A percentile compares a stretch with the other conserved stretches of the same genome.
phyloP scores from a whole-genome alignment of 1,140 invertebrate species.

The Cardiocondyla obscurior region DNA sequence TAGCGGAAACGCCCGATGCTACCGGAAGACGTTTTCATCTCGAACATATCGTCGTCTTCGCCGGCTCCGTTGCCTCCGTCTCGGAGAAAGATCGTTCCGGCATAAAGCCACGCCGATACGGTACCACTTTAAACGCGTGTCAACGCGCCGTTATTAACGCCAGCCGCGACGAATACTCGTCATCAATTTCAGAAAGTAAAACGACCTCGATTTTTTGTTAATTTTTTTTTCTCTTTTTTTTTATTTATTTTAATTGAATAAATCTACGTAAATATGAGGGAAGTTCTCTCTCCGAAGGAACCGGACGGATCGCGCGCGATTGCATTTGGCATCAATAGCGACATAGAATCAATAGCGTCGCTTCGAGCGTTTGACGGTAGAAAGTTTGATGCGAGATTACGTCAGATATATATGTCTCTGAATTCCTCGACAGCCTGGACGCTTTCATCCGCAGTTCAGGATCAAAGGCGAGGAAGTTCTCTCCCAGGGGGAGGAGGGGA shows the following conservation, averaged over 20 bases:
- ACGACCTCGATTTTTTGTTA: not conserved
- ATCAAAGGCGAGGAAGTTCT: constrained; percentile 39
- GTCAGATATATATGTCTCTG: constrained; percentile 19
- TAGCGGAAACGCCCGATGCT: constrained; percentile 54
- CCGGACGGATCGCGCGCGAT: constrained; percentile 3
- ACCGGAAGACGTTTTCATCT: constrained; percentile 43
- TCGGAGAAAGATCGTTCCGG: not conserved
- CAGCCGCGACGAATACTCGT: not conserved
- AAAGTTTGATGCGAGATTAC: constrained; percentile 36
- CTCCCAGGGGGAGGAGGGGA: not conserved
- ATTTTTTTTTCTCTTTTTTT: too few species aligned
- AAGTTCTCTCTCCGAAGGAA: not conserved
- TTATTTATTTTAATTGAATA: not conserved
- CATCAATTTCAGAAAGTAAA: not conserved
- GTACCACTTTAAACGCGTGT: not conserved
- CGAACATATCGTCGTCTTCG: constrained; percentile 5
- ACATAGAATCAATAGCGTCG: constrained; percentile 22
- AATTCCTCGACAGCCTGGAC: constrained; percentile 26
- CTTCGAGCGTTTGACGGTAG: constrained; percentile 12
- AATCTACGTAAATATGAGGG: not conserved
- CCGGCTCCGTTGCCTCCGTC: not conserved
- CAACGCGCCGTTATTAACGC: not conserved
- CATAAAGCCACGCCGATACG: not conserved
- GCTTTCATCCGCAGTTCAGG: constrained; percentile 14
- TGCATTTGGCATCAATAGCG: constrained; percentile 17